Percentiles rank a stretch among this genome's conserved stretches.
phyloP scores from a whole-genome alignment of 2,888 invertebrate species.

The Clostera curtula region DNA sequence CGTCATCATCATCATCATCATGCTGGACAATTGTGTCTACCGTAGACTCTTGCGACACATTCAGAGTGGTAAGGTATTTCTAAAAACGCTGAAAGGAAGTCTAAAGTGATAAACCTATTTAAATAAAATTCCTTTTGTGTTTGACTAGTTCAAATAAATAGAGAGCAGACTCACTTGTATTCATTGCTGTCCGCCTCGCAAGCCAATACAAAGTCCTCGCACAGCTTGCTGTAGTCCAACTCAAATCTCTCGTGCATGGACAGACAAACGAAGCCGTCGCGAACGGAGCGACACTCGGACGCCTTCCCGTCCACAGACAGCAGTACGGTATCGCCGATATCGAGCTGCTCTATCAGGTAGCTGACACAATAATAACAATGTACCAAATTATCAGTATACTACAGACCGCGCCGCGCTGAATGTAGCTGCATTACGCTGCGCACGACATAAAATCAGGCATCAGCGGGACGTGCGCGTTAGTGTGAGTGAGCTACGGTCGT shows the following conservation, averaged over 20 bases:
- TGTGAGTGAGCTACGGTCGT: too few relatives aligned
- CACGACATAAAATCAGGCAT: too few relatives aligned
- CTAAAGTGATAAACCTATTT: neutral
- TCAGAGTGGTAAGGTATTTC: too few relatives aligned
- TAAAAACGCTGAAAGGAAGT: neutral
- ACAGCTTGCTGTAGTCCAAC: constrained; percentile 29
- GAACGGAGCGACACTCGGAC: constrained; percentile 18
- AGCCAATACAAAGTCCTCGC: constrained; percentile 28
- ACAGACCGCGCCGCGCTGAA: too few relatives aligned
- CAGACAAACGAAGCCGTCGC: constrained; percentile 40
- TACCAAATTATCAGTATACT: too few relatives aligned
- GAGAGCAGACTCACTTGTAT: constrained; percentile 36
- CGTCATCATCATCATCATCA: neutral
- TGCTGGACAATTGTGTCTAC: neutral
- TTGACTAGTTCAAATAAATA: neutral
- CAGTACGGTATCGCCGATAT: constrained; percentile 28
- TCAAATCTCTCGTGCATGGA: constrained; percentile 30
- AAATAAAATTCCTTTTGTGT: too few relatives aligned
- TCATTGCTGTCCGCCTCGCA: constrained; percentile 25
- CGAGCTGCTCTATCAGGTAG: constrained; percentile 36
- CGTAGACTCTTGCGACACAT: neutral
- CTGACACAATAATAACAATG: too few relatives aligned
- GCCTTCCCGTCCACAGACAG: constrained; percentile 32
- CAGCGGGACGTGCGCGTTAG: too few relatives aligned
- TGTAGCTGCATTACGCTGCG: too few relatives aligned